Conservation (phyloP, 1,140 invertebrate genomes). For the Drosophila navojoa region DNA sequence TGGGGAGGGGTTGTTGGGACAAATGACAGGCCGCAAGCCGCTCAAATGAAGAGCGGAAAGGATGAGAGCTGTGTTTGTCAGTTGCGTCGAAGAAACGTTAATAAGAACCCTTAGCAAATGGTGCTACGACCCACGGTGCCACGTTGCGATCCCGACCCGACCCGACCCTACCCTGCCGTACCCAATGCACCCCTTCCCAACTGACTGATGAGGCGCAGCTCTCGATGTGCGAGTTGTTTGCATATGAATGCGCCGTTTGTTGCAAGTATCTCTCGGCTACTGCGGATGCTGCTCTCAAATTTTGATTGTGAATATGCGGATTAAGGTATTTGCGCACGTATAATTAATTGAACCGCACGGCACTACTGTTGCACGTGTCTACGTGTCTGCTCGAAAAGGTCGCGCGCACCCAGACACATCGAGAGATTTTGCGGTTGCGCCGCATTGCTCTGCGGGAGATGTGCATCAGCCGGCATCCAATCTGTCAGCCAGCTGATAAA, state of each 20-base stretch:
- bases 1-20: neutral
- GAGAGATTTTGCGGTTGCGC: constrained; percentile 26
- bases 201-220: constrained; percentile 46
- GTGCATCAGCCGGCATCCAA: constrained; percentile 25
- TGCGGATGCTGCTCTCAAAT: constrained; percentile 64
- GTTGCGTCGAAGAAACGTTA: constrained; percentile 14
- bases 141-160: constrained; percentile 1
- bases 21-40: too few relatives aligned
- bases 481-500: constrained; percentile 19
- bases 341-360: constrained; percentile 77
- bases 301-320: constrained; percentile 80
- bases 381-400: constrained; percentile 6
- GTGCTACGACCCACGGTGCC: too few relatives aligned
- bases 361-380: constrained; percentile 60
- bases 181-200: neutral
- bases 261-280: constrained; percentile 61
- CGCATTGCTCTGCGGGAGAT: constrained; percentile 36
- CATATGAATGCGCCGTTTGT: constrained; percentile 49
- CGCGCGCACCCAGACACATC: too few relatives aligned
- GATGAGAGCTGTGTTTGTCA: constrained; percentile 21
- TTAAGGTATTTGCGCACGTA: constrained; percentile 83
- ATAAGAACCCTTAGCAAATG: constrained; percentile 26
- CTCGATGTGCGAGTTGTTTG: constrained; percentile 60
- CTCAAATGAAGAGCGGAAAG: constrained; percentile 2
- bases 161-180: constrained; percentile 14